Evolutionary conservation across 2,797 vertebrate genomes (phyloP).

Genomic region (Girardinus metallicus): DNA sequence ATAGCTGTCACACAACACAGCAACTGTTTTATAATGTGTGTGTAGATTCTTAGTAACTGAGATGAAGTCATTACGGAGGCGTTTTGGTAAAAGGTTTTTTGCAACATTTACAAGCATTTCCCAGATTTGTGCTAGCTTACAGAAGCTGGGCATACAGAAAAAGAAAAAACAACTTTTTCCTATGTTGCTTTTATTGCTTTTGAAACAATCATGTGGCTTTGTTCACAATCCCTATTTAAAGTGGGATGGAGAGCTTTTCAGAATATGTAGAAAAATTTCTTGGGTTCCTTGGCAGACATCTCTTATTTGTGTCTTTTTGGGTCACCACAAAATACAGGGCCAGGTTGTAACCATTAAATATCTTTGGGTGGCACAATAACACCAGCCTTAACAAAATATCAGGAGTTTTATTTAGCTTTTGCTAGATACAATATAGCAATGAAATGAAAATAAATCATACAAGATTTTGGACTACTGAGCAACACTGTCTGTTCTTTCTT

Average conservation of each 20-base stretch:
- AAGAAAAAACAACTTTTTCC: slow-evolving; percentile 45
- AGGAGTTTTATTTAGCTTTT: background rate
- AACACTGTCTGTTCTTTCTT: background rate
- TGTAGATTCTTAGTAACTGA: slow-evolving; percentile 4
- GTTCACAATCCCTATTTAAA: slow-evolving; percentile 67
- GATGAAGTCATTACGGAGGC: background rate
- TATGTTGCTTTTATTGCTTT: slow-evolving; percentile 65
- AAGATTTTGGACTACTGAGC: background rate
- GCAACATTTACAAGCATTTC: slow-evolving; percentile 26
- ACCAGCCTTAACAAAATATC: background rate
- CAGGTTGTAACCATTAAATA: background rate
- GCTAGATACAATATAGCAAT: background rate
- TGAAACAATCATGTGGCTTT: slow-evolving; percentile 70
- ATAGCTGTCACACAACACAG: background rate
- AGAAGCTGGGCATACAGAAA: slow-evolving; percentile 44
- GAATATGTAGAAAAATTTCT: slow-evolving; percentile 49
- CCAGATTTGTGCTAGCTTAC: slow-evolving; percentile 29
- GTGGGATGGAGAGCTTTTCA: slow-evolving; percentile 45
- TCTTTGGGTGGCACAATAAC: background rate
- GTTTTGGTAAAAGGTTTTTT: background rate
- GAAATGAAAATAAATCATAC: background rate
- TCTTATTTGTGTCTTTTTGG: background rate
- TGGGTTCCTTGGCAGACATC: background rate
- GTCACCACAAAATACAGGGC: background rate
- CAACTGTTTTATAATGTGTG: slow-evolving; percentile 2